Base-by-base conservation (phyloP, 1,140 invertebrate genomes). In the Phymorhynchus buccinoides region DNA sequence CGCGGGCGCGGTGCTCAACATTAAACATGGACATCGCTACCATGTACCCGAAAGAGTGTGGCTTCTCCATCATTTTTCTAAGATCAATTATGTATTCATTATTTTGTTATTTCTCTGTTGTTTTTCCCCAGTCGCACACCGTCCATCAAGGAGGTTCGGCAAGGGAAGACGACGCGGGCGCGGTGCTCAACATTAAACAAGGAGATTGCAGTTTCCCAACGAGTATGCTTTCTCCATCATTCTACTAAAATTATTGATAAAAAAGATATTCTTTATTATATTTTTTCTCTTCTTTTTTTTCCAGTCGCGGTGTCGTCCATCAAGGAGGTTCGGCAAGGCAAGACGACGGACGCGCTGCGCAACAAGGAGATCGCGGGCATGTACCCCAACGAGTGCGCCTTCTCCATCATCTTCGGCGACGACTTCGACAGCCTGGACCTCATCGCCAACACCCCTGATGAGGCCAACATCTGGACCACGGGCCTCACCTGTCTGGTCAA, bases 391-490 rank as follows among this genome's bases (percentile, higher is more conserved):
- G 95, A 95, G 85, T 95, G 95, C 90, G 94, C 95, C 62, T 96
- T 96, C 89, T 95, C 95, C 48, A 95, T 96, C 62, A 94, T 96
- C 66, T 95, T 95, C 88, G 95, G 95, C 22, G 95, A 95, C 62
- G 93, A 94, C 56, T 96, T 94, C 91, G 94, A 95, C 75, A 94
- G 94, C 37, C 92, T 96, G 73, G 95, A 96, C 91, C 90, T 96
- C 78, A 94, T 96, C 78, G 95, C 95, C 22, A 92, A 94, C 75
- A 93, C 94, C 37, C 93, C 95, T 14, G 95, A 95, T 86, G 95
- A 96, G 89, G 95, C 95, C 14, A 95, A 95, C 88, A 95, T 96
- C 83, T 96, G 95, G 95, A 94, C 95, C 14, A 95, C 94, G 1
- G 95, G 95, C 68, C 90, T 95, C 0, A 95, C 94, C 66, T 94